phyloP scores from a whole-genome alignment of 2,888 invertebrate species.

The Octonoba sinensis region DNA sequence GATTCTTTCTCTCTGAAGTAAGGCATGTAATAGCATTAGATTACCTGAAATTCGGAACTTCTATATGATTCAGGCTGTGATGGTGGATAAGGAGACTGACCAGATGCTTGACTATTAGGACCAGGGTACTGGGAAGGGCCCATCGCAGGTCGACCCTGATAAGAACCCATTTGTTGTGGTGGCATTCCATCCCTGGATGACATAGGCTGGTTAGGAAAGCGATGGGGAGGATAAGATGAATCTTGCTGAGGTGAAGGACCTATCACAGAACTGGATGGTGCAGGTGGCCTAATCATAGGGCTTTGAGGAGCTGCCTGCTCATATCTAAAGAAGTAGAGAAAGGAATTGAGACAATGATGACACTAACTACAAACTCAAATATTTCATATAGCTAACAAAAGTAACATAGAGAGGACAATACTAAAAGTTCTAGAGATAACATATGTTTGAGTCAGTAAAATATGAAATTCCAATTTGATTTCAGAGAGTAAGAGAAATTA shows the following conservation, averaged over 20 bases:
- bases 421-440: not conserved
- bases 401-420: not conserved
- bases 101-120: constrained; percentile 53
- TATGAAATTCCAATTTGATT: no score
- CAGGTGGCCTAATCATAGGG: constrained; percentile 56
- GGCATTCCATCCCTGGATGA: constrained; percentile 38
- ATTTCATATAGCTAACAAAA: no score
- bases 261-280: constrained; percentile 42
- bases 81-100: constrained; percentile 49
- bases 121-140: constrained; percentile 44
- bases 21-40: not conserved
- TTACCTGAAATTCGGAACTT: constrained; percentile 54
- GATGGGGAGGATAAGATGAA: constrained; percentile 50
- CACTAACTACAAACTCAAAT: no score
- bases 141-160: constrained; percentile 41
- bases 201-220: constrained; percentile 50
- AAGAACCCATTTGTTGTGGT: constrained; percentile 49
- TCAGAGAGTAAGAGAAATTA: not conserved
- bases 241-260: constrained; percentile 49
- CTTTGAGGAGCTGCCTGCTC: constrained; percentile 47
- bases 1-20: no score
- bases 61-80: constrained; percentile 52
- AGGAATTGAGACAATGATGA: not conserved
- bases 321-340: constrained; percentile 23
- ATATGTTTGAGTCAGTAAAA: no score